Percentiles rank a stretch among this genome's conserved stretches.
phyloP scores from a whole-genome alignment of 2,113 vertebrate genomes.

The Etia nguti region DNA sequence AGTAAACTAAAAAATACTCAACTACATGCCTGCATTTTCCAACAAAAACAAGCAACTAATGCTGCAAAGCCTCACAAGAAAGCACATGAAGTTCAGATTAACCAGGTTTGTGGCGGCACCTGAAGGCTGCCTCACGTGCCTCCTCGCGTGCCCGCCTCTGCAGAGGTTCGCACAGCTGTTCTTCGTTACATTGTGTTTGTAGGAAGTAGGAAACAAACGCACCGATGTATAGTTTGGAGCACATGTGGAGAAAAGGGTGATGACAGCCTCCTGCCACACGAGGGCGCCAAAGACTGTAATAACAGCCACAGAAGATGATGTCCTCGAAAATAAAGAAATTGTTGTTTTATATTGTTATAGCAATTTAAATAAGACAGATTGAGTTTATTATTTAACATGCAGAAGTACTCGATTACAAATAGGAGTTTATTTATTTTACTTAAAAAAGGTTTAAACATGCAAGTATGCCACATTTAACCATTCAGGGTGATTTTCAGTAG shows the following conservation, averaged over 20 bases:
- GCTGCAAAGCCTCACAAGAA: neutral
- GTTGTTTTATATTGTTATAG: neutral
- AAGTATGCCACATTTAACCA: neutral
- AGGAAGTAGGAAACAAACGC: neutral
- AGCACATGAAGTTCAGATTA: neutral
- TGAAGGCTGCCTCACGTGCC: neutral
- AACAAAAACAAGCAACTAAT: neutral
- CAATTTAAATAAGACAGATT: neutral
- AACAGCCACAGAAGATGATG: neutral
- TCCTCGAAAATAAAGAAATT: neutral
- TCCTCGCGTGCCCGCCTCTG: neutral
- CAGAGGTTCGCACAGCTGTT: neutral
- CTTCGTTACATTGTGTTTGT: neutral
- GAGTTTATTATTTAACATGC: neutral
- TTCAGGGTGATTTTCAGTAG: neutral
- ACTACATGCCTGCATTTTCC: neutral
- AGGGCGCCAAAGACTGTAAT: neutral
- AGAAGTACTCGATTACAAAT: neutral
- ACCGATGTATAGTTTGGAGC: accelerated
- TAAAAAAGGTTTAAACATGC: neutral
- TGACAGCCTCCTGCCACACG: neutral
- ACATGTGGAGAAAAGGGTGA: accelerated
- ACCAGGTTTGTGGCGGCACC: neutral
- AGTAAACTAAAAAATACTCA: neutral
- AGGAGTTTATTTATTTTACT: neutral